Evolutionary conservation across 2,113 vertebrate species (phyloP), one percentile per base, ranked within the genome.

Genomic region (Scartelaos histophorus): DNA sequence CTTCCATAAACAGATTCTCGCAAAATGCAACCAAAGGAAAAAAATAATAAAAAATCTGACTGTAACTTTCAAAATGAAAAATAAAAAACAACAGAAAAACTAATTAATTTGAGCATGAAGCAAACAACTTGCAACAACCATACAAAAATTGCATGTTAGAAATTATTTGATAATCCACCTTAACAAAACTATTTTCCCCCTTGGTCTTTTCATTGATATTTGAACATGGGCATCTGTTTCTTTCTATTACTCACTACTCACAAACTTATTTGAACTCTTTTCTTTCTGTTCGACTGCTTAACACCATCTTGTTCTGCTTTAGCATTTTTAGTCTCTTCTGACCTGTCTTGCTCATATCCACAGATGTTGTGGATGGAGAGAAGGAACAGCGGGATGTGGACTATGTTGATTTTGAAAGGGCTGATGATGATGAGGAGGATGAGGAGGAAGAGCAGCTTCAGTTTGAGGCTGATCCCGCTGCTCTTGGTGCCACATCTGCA

Each of bases 331-430:
- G 22, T 25, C 75, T 54, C 19, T 46, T 64, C 47, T 65, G n/a
- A 80, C 66, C n/a, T 49, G 7, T 64, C 7, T 34, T 64, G 34
- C 84, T 83, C 57, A 0, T 24, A 38, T 54, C 66, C 53, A 3
- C 89, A 93, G 91, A 85, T 75, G 65, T 85, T 75, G 76, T 85
- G 65, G 87, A 84, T 19, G 78, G 74, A 77, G 65, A 79, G 49
- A 73, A 71, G 74, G 71, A 69, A 78, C 82, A 47, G 67, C 69
- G 43, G 66, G 79, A 79, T 43, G 84, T 79, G 51, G 75, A 78
- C 46, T 67, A 49, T 66, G 68, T 61, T 71, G 82, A 80, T 78
- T 74, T 74, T 76, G 82, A 76, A 62, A 86, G 34, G 74, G 78
- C 70, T 85, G 84, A 84, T 72, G 68, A 67, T 19, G 61, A 69